Percentiles rank a stretch among this genome's conserved stretches.
phyloP scores from a whole-genome alignment of 1,140 invertebrate genomes.

The Maniola jurtina region DNA sequence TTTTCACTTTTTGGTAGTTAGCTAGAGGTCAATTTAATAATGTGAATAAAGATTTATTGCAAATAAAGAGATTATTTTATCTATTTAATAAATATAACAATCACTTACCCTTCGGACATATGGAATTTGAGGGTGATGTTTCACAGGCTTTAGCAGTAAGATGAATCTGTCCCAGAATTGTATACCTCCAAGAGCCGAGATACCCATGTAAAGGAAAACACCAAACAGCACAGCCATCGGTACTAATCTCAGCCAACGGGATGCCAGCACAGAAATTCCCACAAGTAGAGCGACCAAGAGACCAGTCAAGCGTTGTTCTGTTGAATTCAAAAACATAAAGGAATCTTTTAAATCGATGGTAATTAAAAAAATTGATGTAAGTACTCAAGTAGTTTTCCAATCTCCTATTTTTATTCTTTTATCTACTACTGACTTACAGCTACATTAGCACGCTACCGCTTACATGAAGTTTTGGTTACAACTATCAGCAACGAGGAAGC shows the following conservation, averaged over 20 bases:
- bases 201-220: conserved; percentile 98
- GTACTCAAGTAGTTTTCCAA: no score
- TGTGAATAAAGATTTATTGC: no score
- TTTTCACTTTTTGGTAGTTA: no score
- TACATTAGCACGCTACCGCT: neutral
- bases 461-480: no score
- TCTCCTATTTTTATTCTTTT: no score
- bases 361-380: no score
- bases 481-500: no score
- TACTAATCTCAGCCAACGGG: conserved; percentile 88
- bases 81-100: neutral
- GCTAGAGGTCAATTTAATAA: no score
- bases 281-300: conserved; percentile 87
- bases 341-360: neutral
- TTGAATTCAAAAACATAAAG: conserved; percentile 29
- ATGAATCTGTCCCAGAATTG: conserved; percentile 94
- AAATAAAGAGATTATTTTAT: no score
- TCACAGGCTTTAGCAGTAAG: conserved; percentile 94
- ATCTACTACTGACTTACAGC: neutral
- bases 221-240: conserved; percentile 97
- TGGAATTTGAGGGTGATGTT: conserved; percentile 92
- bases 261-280: conserved; percentile 91
- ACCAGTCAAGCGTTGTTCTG: conserved; percentile 89
- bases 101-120: conserved; percentile 85
- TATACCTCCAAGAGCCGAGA: conserved; percentile 94